Evolutionary conservation across 2,888 invertebrate genomes (phyloP), one percentile per base, ranked within the genome.

Genomic region (Odontocolon sp.): DNA sequence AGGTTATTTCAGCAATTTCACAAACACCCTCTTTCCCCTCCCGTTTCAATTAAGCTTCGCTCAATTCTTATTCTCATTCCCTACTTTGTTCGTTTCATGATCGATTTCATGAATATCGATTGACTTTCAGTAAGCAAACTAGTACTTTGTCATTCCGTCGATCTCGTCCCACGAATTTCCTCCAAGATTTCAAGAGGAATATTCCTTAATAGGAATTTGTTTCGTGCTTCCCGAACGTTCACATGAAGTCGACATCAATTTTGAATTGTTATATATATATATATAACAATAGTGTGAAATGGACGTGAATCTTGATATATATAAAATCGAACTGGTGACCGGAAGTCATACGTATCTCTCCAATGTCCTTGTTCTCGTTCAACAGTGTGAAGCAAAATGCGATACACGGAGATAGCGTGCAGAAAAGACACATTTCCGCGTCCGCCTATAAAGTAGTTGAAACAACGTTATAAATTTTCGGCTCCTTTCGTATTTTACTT

Each of bases 391-490:
- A n/a, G 26, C 38, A 40, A 78, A 54, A 28, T 56, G 40, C 64
- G 52, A 64, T 63, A 72, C 64, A 68, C 40, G 59, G 54, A 36
- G 54, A 56, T 79, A 11, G 64, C 73, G 61, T 80, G 77, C 64
- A 50, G 67, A 40, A 47, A 50, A 72, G 67, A 81, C 67, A 79
- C 75, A 74, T 76, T 80, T 77, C 52, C 77, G 67, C 67, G 61
- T 77, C 76, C 42, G 72, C 21, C 68, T 47, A 78, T 81, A 82
- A 85, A 82, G 75, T 79, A 77, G 69, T 57, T 33, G 59, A 50
- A 82, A 73, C 74, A 79, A 50, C 21, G 77, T 72, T 59, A 82
- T 85, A 85, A 84, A 85, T 83, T 80, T 81, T 69, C 68, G 57
- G 72, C 50, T 40, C 50, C 68, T 79, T 81, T 81, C 81, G 78